Base-by-base conservation (phyloP, 2,797 vertebrate species). In the Mormyrops attenuatus region DNA sequence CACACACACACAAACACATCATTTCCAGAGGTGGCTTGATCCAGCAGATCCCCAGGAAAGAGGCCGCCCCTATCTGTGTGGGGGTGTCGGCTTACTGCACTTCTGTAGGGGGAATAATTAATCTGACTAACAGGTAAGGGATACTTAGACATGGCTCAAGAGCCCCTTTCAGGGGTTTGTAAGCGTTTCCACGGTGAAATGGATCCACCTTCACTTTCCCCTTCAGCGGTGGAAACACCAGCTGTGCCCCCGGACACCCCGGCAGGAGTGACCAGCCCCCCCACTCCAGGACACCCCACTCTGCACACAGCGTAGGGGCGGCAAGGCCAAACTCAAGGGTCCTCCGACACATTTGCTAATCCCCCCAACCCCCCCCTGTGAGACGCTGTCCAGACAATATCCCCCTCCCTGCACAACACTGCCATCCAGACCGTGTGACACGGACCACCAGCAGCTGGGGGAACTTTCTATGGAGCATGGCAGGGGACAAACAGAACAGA, bases 71-170 rank as follows among this genome's bases (percentile, higher is more conserved):
- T 95, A 95, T 96, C 95, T 95, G 5, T 94, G 26, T 80, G 57
- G 9, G 95, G 38, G 96, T 96, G 95, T 97, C 95, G 92, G 91
- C 94, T 96, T 96, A 95, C 96, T 93, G 89, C 77, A 94, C 93
- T 94, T 92, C 94, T 93, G 93, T 93, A 93, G 93, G 92, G 94
- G 94, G 93, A 95, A 95, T 95, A 94, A 95, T 95, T 95, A 94
- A 95, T 95, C 93, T 93, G 93, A 93, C 94, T 93, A 95, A 95
- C 94, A 95, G 95, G 94, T 95, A 95, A 95, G 93, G 93, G 95
- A 95, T 95, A 95, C 93, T 86, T 89, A 93, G 93, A 92, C 91
- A 92, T 93, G 93, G 95, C 94, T 95, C 94, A 94, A 95, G 95
- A 95, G 95, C 93, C 93, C 93, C 93, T 94, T 96, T 96, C 94